Base-by-base conservation (phyloP, 2,797 vertebrate species). In the Bradypodion ventrale region DNA sequence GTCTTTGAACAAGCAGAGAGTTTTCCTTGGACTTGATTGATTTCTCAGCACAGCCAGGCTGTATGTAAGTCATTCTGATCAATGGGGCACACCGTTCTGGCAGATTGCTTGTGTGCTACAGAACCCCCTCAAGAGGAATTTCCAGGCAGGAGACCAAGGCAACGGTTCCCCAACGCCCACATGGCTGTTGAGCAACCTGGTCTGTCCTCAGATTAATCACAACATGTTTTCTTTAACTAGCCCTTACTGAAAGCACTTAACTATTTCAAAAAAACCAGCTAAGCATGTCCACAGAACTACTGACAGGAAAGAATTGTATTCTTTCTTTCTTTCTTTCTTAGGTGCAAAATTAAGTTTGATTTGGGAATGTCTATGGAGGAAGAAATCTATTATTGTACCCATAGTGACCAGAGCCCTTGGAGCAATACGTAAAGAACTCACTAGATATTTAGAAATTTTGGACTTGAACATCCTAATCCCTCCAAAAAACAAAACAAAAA, bases 1-100 rank as follows among this genome's bases (percentile, higher is more conserved):
- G 62, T 7, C 44, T 80, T 85, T 82, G 66, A 82, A 21, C 49
- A 32, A 82, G 79, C 44, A 21, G n/a, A 70, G 35, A 32, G 23
- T 40, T 16, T 73, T 56, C 66, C 85, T 37, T 60, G 66, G 35
- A 29, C 56, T 35, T 42, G 85, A 73, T 40, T n/a, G 66, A 82
- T 77, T 86, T 60, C 35, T 62, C 75, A 42, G 21, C 32, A 16
- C 23, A 76, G 56, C 29, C 15, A 59, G 27, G 25, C 56, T 52
- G 52, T 25, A 32, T 29, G 37, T 60, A 70, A 46, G 27, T 65
- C 65, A 75, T 80, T 23, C 8, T 77, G 79, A 82, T 70, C 74
- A 27, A 40, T 70, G 9, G 40, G 56, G 25, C 42, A 21, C 49
- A 2, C 52, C 52, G 13, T 32, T 42, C 66, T 65, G 56, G 44